These are phyloP conservation scores for Fistularia tabacaria DNA, from an alignment of 2,797 vertebrate species.

Conservation along the genomic window DNA sequence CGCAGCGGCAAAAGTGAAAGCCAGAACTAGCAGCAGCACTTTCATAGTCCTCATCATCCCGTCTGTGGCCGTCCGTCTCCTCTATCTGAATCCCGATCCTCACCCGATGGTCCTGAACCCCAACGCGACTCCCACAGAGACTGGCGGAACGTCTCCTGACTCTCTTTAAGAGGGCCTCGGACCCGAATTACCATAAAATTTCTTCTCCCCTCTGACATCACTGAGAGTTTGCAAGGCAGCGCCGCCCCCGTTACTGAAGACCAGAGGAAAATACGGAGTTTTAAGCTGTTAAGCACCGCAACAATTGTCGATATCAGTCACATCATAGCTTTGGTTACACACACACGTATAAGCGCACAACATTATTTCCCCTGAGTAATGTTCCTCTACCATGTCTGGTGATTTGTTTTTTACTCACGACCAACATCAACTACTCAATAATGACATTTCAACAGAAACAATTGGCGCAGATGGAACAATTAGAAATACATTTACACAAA, in stretches of 20 bases:
- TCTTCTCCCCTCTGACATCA: constrained; percentile 70
- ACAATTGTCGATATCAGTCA: too few species aligned
- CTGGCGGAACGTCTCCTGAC: constrained; percentile 27
- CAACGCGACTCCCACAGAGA: constrained; percentile 51
- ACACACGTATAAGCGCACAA: too few species aligned
- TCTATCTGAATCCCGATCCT: constrained; percentile 49
- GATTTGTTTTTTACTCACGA: too few species aligned
- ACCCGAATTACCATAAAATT: constrained; percentile 77
- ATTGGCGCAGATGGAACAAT: too few species aligned
- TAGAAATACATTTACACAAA: too few species aligned
- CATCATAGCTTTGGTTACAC: too few species aligned
- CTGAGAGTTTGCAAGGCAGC: constrained; percentile 14
- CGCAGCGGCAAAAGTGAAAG: constrained; percentile 47
- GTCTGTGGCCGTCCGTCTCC: constrained; percentile 19
- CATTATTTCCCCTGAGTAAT: too few species aligned
- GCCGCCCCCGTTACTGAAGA: constrained; percentile 31
- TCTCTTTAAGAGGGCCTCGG: constrained; percentile 64
- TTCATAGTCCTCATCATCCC: constrained; percentile 72
- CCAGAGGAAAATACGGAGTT: constrained; percentile 4
- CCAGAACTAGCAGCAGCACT: constrained; percentile 51
- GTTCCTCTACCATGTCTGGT: too few species aligned
- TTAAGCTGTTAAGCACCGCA: too few species aligned
- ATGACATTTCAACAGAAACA: too few species aligned
- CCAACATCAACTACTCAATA: too few species aligned
- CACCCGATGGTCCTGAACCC: constrained; percentile 45